A percentile compares a stretch with the other conserved stretches of the same genome.
phyloP scores from a whole-genome alignment of 2,113 vertebrate species.

The Cyanocitta stelleri region DNA sequence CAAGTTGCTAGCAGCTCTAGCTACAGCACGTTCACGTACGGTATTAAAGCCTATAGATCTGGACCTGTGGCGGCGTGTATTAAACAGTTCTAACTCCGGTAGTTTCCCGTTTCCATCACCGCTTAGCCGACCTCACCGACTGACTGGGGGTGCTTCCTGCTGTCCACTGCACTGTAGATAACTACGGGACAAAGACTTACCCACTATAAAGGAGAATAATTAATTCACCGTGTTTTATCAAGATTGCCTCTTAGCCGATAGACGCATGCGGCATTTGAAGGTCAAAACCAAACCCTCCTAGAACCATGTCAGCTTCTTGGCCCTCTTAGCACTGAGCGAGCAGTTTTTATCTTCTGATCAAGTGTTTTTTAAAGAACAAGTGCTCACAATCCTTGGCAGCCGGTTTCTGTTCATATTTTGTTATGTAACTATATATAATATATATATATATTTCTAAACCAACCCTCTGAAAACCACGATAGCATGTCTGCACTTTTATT shows the following conservation, averaged over 20 bases:
- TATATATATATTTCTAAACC: slow-evolving; percentile 71
- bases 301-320: slow-evolving; percentile 46
- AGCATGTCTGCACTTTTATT: slow-evolving; percentile 66
- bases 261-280: slow-evolving; percentile 74
- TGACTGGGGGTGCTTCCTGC: slow-evolving; percentile 52
- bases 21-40: slow-evolving; percentile 14
- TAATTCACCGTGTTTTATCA: slow-evolving; percentile 60
- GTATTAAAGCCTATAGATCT: slow-evolving; percentile 53
- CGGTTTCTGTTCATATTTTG: slow-evolving; percentile 66
- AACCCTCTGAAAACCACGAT: slow-evolving; percentile 42
- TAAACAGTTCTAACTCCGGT: slow-evolving; percentile 51
- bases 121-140: slow-evolving; percentile 69
- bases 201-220: slow-evolving; percentile 10
- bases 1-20: slow-evolving; percentile 63
- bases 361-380: slow-evolving; percentile 38
- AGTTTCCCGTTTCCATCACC: slow-evolving; percentile 60
- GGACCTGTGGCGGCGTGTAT: slow-evolving; percentile 52
- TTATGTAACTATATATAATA: slow-evolving; percentile 41
- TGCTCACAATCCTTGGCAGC: slow-evolving; percentile 53
- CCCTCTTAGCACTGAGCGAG: slow-evolving; percentile 72
- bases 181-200: slow-evolving; percentile 51
- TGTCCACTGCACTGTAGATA: slow-evolving; percentile 75
- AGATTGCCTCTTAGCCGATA: slow-evolving; percentile 64
- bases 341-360: slow-evolving; percentile 55
- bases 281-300: slow-evolving; percentile 53